Base-by-base conservation (phyloP, 92 coral and sea anemone species). In the Heteractis magnifica region DNA sequence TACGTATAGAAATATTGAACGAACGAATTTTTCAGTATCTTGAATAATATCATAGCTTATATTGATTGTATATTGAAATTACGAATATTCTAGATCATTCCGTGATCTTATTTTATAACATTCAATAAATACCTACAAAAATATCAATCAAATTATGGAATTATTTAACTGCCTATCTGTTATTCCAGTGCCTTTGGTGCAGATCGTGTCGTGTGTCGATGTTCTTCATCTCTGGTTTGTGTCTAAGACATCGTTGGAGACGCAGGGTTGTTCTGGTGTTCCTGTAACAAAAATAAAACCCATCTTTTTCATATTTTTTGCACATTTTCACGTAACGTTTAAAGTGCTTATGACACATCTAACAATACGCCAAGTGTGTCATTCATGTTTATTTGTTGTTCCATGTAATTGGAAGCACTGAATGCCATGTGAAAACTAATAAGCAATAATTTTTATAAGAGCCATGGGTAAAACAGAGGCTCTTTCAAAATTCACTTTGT, bases 201-300 rank as follows among this genome's bases (percentile, higher is more conserved):
- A n/a, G 4, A 8, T 62, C 70, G 70, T 62, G 70, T 8, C 18
- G 5, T 56, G 16, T 6, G 6, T 62, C 19, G 2, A 23, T 62
- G 70, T 62, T 62, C 9, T 16, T 62, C 7, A 16, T 62, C 23
- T 4, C 6, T 62, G 70, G 18, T 62, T 15, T 23, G 18, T 16
- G 70, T 12, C 20, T 58, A 60, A 8, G 82, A 84, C 72, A 84
- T 51, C 23, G 87, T 84, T 0, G 87, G 87, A 15, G 87, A 84
- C 4, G 87, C 87, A 11, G 87, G 87, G 77, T 84, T 84, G 77
- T 84, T 56, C 59, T 56, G 10, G 58, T 49, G 34, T 9, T 83
- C 80, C 86, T 74, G 56, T 50, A 41, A 12, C 10, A 34, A 18
- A 64, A 20, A 6, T 34, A 34, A 34, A 34, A 0, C 44, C 44